Conservation (phyloP, 2,113 vertebrate species). For the Aspiorhynchus laticeps region DNA sequence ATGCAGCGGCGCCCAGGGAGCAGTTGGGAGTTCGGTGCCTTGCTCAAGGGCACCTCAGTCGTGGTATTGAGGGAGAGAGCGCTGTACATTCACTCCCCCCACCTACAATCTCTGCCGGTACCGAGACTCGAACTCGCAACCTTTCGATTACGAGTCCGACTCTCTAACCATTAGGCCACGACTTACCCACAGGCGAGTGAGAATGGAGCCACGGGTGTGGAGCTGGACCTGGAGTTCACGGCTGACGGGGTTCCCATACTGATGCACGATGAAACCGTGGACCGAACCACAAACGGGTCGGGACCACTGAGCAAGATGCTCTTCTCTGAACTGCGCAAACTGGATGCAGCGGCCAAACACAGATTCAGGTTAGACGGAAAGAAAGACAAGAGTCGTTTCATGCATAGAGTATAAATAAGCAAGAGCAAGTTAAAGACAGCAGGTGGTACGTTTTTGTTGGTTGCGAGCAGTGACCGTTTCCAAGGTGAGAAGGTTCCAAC, state of each 20-base stretch:
- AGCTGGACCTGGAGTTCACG: conserved; percentile 93
- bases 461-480: conserved; percentile 79
- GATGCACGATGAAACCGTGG: conserved; percentile 93
- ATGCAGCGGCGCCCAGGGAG: too few relatives aligned
- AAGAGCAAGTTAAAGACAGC: neutral
- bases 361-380: conserved; percentile 78
- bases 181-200: conserved; percentile 82
- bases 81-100: too few relatives aligned
- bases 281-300: conserved; percentile 90
- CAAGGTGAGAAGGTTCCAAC: conserved; percentile 89
- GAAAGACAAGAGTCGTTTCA: neutral
- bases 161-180: too few relatives aligned
- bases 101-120: too few relatives aligned
- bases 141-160: too few relatives aligned
- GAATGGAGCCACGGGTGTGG: conserved; percentile 90
- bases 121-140: too few relatives aligned
- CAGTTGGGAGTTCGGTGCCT: too few relatives aligned
- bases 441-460: conserved; percentile 2
- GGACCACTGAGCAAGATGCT: conserved; percentile 82
- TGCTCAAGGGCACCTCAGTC: too few relatives aligned
- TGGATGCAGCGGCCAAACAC: conserved; percentile 92
- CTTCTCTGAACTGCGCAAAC: conserved; percentile 81
- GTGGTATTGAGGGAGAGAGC: too few relatives aligned
- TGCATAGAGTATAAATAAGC: neutral
- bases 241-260: conserved; percentile 89